phyloP scores from a whole-genome alignment of 92 coral and sea anemone species.

The Epizoanthus rinbou region DNA sequence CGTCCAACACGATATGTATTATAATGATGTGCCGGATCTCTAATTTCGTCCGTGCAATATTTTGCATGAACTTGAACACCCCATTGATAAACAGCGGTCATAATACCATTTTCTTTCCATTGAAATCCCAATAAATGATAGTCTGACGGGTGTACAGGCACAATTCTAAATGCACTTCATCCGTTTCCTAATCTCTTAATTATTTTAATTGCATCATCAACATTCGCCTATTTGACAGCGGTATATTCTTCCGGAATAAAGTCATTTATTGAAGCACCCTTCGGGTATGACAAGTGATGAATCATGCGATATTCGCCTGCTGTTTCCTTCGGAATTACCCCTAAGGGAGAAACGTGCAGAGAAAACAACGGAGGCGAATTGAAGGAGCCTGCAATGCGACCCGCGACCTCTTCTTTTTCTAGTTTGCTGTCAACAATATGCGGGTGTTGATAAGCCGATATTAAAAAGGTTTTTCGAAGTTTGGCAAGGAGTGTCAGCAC shows the following conservation, averaged over 20 bases:
- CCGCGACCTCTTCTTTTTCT: slow-evolving; percentile 55
- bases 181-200: slow-evolving; percentile 46
- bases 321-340: slow-evolving; percentile 61
- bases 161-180: slow-evolving; percentile 44
- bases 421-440: slow-evolving; percentile 48
- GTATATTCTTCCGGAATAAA: slow-evolving; percentile 34
- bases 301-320: slow-evolving; percentile 65
- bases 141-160: slow-evolving; percentile 48
- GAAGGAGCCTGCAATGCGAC: slow-evolving; percentile 64
- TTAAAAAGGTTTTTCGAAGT: slow-evolving; percentile 5
- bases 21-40: slow-evolving; percentile 19
- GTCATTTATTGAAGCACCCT: slow-evolving; percentile 64
- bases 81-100: slow-evolving; percentile 58
- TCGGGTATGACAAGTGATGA: slow-evolving; percentile 66
- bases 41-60: slow-evolving; percentile 47
- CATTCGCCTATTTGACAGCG: slow-evolving; percentile 32
- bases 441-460: slow-evolving; percentile 38
- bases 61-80: slow-evolving; percentile 61
- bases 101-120: slow-evolving; percentile 38
- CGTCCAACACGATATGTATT: slow-evolving; percentile 53
- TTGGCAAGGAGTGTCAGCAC: background rate
- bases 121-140: slow-evolving; percentile 43
- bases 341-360: slow-evolving; percentile 65
- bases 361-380: slow-evolving; percentile 56
- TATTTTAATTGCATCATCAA: slow-evolving; percentile 45